Evolutionary conservation across 2,888 invertebrate species (phyloP).

Genomic region (Andrena haemorrhoa): DNA sequence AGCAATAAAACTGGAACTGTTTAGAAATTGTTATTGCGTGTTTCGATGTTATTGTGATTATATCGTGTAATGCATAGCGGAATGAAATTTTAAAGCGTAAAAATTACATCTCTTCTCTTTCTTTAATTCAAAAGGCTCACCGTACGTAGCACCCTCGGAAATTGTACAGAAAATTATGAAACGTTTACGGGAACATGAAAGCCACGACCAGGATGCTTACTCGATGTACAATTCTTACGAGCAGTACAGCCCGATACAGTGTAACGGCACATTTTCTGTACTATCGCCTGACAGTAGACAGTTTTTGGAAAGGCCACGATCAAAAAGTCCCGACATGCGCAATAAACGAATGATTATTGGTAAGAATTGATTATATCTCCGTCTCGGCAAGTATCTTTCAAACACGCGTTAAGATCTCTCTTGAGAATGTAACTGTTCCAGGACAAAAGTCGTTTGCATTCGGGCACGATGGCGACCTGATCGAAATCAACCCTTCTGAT

Average conservation of each 20-base stretch:
- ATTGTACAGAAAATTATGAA: slow-evolving; percentile 94
- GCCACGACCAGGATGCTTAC: slow-evolving; percentile 79
- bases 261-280: slow-evolving; percentile 79
- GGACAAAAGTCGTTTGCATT: slow-evolving; percentile 84
- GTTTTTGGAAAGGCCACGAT: slow-evolving; percentile 81
- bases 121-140: slow-evolving; percentile 87
- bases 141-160: slow-evolving; percentile 91
- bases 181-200: slow-evolving; percentile 85
- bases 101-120: slow-evolving; percentile 32
- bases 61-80: background rate
- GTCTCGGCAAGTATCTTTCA: background rate
- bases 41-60: slow-evolving; percentile 13
- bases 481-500: slow-evolving; percentile 76
- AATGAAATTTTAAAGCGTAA: background rate
- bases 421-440: slow-evolving; percentile 58
- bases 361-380: slow-evolving; percentile 54
- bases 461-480: slow-evolving; percentile 81
- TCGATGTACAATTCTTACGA: slow-evolving; percentile 70
- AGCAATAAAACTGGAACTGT: background rate
- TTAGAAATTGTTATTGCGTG: background rate
- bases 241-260: slow-evolving; percentile 61
- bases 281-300: slow-evolving; percentile 83
- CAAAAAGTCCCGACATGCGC: slow-evolving; percentile 83
- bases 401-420: background rate
- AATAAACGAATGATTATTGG: slow-evolving; percentile 84